Evolutionary conservation across 1,140 invertebrate genomes (phyloP), one percentile per base, ranked within the genome.

Genomic region (Scaptodrosophila lebanonensis): DNA sequence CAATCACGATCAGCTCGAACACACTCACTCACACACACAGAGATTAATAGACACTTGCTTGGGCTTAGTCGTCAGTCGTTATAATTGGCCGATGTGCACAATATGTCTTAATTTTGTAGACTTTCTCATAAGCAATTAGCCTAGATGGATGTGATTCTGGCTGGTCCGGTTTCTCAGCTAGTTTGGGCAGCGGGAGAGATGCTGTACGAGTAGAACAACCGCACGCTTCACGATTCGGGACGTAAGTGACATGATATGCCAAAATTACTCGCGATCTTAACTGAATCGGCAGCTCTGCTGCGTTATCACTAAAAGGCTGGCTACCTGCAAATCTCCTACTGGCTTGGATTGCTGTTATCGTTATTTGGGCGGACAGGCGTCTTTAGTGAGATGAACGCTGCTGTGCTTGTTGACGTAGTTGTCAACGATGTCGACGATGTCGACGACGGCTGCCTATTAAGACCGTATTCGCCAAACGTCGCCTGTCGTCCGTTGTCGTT

Each of bases 191-290:
- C 15, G 29, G 47, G 38, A 17, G 38, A 20, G 29, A 32, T 30
- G 38, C 13, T 30, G 40, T 20, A 12, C 47, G 64, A 8, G 18
- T 12, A 47, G 58, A 64, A 49, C 35, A 63, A 76, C 72, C 72
- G 65, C 53, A 59, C 63, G 72, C 57, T 30, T 54, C 49, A 58
- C 42, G 44, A 48, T 50, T 25, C 48, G 72, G 63, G 47, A 42
- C 40, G 51, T 54, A 48, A 77, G 67, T 77, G 72, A 54, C 72
- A 77, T 77, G 51, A 39, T 77, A 54, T 65, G 67, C 50, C 44
- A 25, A 16, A 52, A 22, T 33, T 25, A 40, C 50, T 4, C 8
- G 49, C 40, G 44, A 77, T 79, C 73, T 77, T 77, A 77, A 77
- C 72, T 60, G 50, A 39, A 53, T 51, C 43, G 29, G 8, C 12